Percentiles rank a stretch among this genome's conserved stretches.
These are phyloP conservation scores for Caenorhabditis remanei DNA, from an alignment of 1,140 invertebrate genomes.

Conservation along the genomic window DNA sequence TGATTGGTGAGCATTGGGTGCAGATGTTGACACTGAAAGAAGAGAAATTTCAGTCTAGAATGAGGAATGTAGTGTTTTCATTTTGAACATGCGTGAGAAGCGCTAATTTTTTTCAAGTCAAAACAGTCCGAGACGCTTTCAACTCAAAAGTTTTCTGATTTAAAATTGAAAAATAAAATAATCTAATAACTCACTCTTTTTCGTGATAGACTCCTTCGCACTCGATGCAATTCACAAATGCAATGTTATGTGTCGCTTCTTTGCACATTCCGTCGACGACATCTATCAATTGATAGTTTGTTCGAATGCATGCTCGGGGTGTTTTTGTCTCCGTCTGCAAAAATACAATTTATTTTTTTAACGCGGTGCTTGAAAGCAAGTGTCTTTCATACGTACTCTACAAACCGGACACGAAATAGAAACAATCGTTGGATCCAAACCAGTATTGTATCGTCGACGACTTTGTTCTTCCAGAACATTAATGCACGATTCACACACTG, in stretches of 20 bases:
- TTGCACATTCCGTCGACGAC: background rate
- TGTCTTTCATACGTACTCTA: background rate
- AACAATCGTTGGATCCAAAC: background rate
- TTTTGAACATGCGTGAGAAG: too few species aligned
- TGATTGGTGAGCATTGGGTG: background rate
- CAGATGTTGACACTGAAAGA: conserved; percentile 10
- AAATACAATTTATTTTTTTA: background rate
- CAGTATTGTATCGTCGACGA: background rate
- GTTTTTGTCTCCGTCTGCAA: background rate
- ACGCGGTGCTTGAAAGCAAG: background rate
- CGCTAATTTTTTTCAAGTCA: too few species aligned
- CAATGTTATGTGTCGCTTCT: conserved; percentile 3
- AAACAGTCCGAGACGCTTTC: too few species aligned
- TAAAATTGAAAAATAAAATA: too few species aligned
- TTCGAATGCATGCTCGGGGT: background rate
- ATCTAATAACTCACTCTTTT: conserved; percentile 2
- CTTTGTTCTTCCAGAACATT: conserved; percentile 1
- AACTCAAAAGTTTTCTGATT: too few species aligned
- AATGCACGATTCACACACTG: background rate
- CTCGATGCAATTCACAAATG: background rate
- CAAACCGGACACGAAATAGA: background rate
- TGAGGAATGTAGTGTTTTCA: too few species aligned
- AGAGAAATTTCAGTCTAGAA: background rate
- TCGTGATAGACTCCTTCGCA: conserved; percentile 18
- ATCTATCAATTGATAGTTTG: conserved; percentile 8